phyloP scores from a whole-genome alignment of 2,797 vertebrate species.

The Poecilia velifera region DNA sequence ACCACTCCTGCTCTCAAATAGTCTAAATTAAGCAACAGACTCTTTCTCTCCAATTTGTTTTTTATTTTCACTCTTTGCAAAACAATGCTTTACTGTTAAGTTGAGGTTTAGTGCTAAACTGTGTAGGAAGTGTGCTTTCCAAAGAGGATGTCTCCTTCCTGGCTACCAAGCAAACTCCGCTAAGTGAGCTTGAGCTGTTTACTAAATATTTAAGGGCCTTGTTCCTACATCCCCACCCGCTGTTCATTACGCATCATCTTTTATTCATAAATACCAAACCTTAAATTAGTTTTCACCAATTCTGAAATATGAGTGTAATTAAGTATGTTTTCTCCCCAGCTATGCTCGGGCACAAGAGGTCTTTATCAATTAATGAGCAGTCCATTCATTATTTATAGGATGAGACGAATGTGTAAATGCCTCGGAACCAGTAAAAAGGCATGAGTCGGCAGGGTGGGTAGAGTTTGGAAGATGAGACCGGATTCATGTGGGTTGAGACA shows the following conservation, averaged over 20 bases:
- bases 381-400: conserved; percentile 79
- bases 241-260: conserved; percentile 79
- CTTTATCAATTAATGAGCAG: conserved; percentile 78
- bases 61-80: not conserved
- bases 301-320: conserved; percentile 81
- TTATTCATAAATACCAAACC: conserved; percentile 84
- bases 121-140: conserved; percentile 12
- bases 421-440: conserved; percentile 66
- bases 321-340: conserved; percentile 68
- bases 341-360: conserved; percentile 60
- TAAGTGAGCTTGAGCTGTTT: conserved; percentile 65
- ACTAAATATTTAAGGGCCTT: conserved; percentile 80
- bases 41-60: not conserved
- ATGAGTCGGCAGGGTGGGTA: conserved; percentile 37
- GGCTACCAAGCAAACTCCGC: conserved; percentile 42
- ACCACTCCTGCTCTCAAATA: conserved; percentile 13
- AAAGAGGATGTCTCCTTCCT: conserved; percentile 15
- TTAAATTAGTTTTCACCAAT: conserved; percentile 79
- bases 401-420: conserved; percentile 72
- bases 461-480: conserved; percentile 28
- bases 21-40: conserved; percentile 7
- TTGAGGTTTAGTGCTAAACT: not conserved
- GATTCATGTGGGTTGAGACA: conserved; percentile 11
- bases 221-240: conserved; percentile 75
- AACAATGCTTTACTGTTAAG: not conserved